A percentile compares a stretch with the other conserved stretches of the same genome.
phyloP scores from a whole-genome alignment of 1,140 invertebrate species.

The Triops longicaudatus region DNA sequence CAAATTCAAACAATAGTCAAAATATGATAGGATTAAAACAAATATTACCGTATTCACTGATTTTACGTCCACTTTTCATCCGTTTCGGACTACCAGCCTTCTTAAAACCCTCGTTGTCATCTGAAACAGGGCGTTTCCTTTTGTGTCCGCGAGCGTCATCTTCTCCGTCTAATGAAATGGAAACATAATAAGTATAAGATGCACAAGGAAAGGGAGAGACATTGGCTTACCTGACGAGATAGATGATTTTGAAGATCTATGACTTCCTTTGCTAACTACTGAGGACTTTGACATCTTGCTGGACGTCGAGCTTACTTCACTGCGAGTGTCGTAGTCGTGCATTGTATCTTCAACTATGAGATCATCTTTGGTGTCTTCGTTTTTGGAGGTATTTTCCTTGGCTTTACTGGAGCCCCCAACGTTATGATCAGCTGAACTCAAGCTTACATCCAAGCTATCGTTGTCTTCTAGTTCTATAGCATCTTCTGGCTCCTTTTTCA shows the following conservation, averaged over 20 bases:
- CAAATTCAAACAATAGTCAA: too few species aligned
- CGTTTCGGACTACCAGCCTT: constrained; percentile 3
- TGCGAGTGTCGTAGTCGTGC: constrained; percentile 55
- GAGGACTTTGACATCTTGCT: constrained; percentile 56
- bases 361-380: constrained; percentile 61
- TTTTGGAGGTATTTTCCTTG: constrained; percentile 46
- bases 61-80: constrained; percentile 18
- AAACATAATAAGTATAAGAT: neutral
- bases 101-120: constrained; percentile 7
- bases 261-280: constrained; percentile 61
- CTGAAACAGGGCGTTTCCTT: constrained; percentile 23
- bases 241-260: constrained; percentile 54
- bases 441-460: neutral
- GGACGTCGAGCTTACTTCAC: constrained; percentile 57
- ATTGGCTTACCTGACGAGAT: neutral
- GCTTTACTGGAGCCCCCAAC: neutral
- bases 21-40: neutral
- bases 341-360: constrained; percentile 50
- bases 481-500: constrained; percentile 1
- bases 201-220: neutral
- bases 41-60: constrained; percentile 23
- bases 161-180: constrained; percentile 17
- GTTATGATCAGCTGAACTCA: constrained; percentile 6
- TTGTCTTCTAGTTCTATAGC: constrained; percentile 9
- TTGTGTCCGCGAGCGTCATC: constrained; percentile 24